Conservation (phyloP, 2,888 invertebrate species). For the Coleophora flavipennella region DNA sequence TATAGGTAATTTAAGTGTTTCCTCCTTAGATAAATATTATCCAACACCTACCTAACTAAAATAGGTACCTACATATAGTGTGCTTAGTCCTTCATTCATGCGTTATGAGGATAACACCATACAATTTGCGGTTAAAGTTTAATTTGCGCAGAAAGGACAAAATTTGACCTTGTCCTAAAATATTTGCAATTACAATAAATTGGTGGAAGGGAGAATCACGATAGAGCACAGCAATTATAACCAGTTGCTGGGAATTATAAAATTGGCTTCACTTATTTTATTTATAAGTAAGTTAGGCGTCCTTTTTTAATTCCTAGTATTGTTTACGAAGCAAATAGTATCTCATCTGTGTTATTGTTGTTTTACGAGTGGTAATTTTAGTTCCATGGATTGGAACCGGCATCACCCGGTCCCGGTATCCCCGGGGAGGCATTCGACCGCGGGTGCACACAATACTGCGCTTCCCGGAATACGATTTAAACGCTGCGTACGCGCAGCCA, state of each 20-base stretch:
- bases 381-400: constrained; percentile 5
- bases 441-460: constrained; percentile 29
- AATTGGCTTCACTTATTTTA: constrained; percentile 1
- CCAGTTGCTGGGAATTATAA: constrained; percentile 1
- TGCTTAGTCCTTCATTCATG: constrained; percentile 22
- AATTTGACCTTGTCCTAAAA: constrained; percentile 33
- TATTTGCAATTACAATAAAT: constrained; percentile 31
- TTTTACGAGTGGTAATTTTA: constrained; percentile 11
- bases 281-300: background rate
- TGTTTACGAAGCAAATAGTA: too few relatives aligned
- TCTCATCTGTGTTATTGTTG: constrained; percentile 3
- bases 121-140: too few relatives aligned
- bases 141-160: constrained; percentile 24
- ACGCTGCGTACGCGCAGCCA: constrained; percentile 20
- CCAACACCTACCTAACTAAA: too few relatives aligned
- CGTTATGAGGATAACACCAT: constrained; percentile 8
- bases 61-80: constrained; percentile 17
- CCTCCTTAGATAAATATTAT: too few relatives aligned
- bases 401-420: too few relatives aligned
- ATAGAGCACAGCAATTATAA: constrained; percentile 10
- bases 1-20: too few relatives aligned
- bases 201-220: constrained; percentile 27
- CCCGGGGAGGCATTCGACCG: constrained; percentile 20
- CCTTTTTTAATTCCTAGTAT: background rate
- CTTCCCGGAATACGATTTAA: constrained; percentile 44